Conservation (phyloP, 2,113 vertebrate species). For the Elephantulus edwardii region DNA sequence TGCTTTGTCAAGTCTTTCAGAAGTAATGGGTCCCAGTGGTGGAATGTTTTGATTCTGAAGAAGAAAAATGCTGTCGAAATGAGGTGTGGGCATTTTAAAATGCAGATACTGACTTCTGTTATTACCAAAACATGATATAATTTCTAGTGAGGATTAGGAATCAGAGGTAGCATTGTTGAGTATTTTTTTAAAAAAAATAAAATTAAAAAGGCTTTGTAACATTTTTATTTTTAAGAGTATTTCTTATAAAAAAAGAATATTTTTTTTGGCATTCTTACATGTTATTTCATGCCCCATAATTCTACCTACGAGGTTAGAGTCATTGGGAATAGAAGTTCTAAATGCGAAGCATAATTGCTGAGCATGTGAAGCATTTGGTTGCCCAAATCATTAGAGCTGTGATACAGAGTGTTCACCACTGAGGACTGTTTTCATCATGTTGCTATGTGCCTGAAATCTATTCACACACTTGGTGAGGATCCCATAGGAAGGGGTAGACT, state of each 20-base stretch:
- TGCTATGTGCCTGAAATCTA: background rate
- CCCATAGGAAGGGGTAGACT: background rate
- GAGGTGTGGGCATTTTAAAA: background rate
- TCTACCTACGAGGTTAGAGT: background rate
- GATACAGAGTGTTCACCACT: background rate
- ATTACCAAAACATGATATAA: background rate
- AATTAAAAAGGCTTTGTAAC: background rate
- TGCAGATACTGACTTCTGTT: background rate
- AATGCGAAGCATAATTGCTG: background rate
- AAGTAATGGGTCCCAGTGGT: background rate
- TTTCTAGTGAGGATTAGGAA: background rate
- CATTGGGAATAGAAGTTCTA: slow-evolving; percentile 11
- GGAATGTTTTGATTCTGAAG: background rate
- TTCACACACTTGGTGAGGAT: background rate
- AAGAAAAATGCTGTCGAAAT: background rate
- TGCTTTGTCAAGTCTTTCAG: background rate
- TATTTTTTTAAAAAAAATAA: too few relatives aligned
- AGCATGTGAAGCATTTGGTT: background rate
- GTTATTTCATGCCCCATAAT: background rate
- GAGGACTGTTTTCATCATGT: background rate
- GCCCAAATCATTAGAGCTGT: background rate
- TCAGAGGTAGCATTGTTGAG: background rate
- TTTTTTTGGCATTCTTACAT: background rate
- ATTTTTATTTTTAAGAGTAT: background rate
- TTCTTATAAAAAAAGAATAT: too few relatives aligned